phyloP scores from a whole-genome alignment of 64 coral and sea anemone species.

The Catalaphyllia jardinei region DNA sequence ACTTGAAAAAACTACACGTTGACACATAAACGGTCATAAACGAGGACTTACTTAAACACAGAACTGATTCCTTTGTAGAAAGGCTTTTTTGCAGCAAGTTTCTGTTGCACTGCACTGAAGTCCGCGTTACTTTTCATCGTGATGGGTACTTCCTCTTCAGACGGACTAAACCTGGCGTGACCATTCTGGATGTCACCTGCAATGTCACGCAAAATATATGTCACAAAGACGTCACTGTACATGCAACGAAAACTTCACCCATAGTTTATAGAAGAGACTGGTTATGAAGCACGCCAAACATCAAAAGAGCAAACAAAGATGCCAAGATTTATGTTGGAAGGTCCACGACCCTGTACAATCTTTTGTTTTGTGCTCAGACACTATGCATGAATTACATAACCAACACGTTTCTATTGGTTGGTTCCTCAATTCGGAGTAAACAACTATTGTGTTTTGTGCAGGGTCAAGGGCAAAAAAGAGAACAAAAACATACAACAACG shows the following conservation, averaged over 20 bases:
- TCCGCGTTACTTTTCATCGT: conserved; percentile 88
- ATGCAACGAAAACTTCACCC: not conserved
- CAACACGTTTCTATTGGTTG: no score
- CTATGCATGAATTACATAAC: no score
- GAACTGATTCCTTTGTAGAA: conserved; percentile 74
- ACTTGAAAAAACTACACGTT: not conserved
- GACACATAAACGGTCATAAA: not conserved
- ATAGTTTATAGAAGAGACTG: no score
- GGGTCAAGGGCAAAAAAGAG: no score
- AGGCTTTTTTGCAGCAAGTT: conserved; percentile 83
- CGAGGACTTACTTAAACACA: conserved; percentile 81
- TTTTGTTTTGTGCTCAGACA: no score
- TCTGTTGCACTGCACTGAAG: conserved; percentile 84
- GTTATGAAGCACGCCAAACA: no score
- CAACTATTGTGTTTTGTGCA: no score
- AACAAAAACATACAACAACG: no score
- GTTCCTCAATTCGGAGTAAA: no score
- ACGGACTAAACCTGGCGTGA: conserved; percentile 43
- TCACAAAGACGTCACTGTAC: not conserved
- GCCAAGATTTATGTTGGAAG: no score
- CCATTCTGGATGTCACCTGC: conserved; percentile 76
- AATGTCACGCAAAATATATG: not conserved
- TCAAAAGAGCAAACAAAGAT: no score
- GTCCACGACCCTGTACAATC: no score
- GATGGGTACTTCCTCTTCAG: conserved; percentile 87